These are phyloP conservation scores for Siderastrea radians DNA, from an alignment of 92 coral and sea anemone species.

Conservation along the genomic window DNA sequence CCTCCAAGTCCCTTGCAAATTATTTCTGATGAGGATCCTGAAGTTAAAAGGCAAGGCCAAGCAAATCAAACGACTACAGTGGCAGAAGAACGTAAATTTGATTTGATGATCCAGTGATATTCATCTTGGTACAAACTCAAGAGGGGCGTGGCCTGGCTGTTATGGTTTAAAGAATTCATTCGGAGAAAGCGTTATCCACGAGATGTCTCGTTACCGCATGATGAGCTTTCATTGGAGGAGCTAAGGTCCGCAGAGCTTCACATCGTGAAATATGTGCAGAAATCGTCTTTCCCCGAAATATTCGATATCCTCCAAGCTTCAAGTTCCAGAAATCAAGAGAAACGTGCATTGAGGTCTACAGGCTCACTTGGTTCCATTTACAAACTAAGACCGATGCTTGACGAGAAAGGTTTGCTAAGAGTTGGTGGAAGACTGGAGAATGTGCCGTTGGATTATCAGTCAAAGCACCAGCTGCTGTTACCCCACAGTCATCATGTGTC, in stretches of 20 bases:
- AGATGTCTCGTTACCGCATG: background rate
- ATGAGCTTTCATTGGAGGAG: constrained; percentile 9
- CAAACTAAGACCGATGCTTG: constrained; percentile 46
- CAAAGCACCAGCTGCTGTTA: constrained; percentile 42
- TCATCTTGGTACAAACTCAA: constrained; percentile 48
- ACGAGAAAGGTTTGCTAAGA: constrained; percentile 42
- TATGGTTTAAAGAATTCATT: constrained; percentile 20
- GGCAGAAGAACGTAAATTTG: background rate
- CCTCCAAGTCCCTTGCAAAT: background rate
- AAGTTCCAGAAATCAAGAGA: constrained; percentile 1
- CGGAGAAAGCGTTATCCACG: background rate
- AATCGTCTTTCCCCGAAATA: constrained; percentile 33
- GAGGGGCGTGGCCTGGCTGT: constrained; percentile 37
- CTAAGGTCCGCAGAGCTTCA: constrained; percentile 19
- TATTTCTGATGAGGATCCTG: constrained; percentile 47
- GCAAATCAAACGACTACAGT: background rate
- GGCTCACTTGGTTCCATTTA: constrained; percentile 18
- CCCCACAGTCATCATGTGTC: constrained; percentile 37
- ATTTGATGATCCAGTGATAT: constrained; percentile 26
- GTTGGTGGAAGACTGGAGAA: constrained; percentile 59
- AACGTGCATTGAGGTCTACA: background rate
- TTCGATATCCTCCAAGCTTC: background rate
- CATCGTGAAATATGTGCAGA: constrained; percentile 40
- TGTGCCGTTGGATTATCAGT: constrained; percentile 13
- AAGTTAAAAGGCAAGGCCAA: constrained; percentile 20